A percentile compares a stretch with the other conserved stretches of the same genome.
These are phyloP conservation scores for Haliclona indistincta DNA, from an alignment of 37 sponge, comb jelly and placozoan species.

Conservation along the genomic window DNA sequence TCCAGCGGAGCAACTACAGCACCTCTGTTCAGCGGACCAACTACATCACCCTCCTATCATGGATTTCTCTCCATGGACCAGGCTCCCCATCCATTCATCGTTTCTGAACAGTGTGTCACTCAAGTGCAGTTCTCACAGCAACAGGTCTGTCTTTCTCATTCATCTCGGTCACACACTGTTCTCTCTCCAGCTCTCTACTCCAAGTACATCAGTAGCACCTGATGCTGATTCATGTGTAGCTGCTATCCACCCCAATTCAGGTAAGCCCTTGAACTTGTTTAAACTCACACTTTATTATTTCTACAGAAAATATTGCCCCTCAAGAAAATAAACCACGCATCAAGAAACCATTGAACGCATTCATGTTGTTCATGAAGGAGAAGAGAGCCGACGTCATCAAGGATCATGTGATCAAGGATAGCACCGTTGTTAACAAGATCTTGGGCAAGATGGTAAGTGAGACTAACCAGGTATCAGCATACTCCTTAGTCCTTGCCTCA, in stretches of 20 bases:
- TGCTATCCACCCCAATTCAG: constrained; percentile 58
- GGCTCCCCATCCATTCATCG: constrained; percentile 31
- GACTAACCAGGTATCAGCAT: background rate
- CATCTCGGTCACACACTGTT: background rate
- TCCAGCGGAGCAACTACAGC: constrained; percentile 21
- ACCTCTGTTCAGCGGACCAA: constrained; percentile 9
- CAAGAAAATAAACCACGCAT: constrained; percentile 89
- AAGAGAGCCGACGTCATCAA: constrained; percentile 95
- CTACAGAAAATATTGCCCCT: background rate
- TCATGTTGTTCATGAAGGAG: constrained; percentile 99
- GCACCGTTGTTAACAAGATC: constrained; percentile 98
- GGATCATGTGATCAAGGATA: constrained; percentile 94
- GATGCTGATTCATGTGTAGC: no score
- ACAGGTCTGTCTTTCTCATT: constrained; percentile 18
- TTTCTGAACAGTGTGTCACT: constrained; percentile 38
- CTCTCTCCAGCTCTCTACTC: constrained; percentile 17
- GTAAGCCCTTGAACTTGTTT: constrained; percentile 4
- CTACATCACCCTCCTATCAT: background rate
- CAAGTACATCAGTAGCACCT: constrained; percentile 39
- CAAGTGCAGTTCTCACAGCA: constrained; percentile 31
- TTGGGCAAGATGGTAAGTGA: constrained; percentile 91
- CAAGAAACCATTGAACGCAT: constrained; percentile 99
- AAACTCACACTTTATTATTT: background rate
- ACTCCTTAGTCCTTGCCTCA: background rate
- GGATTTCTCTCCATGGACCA: constrained; percentile 33